These are phyloP conservation scores for Tragulus kanchil DNA, from an alignment of 2,113 vertebrate species.

Conservation along the genomic window DNA sequence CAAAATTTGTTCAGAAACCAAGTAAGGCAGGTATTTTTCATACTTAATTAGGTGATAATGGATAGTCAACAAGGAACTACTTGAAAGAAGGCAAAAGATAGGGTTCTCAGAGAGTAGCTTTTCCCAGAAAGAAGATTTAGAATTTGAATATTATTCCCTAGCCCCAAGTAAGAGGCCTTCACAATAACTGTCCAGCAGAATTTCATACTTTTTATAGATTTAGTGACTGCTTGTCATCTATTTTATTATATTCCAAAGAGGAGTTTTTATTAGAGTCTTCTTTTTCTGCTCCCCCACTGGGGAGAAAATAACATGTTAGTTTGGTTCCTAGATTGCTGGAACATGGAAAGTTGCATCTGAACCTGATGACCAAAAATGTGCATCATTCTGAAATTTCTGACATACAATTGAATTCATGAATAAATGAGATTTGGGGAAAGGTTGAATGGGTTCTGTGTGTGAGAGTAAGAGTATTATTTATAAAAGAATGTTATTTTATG, in stretches of 20 bases:
- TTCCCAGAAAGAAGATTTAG: not conserved
- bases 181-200: not conserved
- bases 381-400: not conserved
- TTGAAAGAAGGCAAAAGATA: not conserved
- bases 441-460: not conserved
- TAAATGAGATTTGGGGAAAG: not conserved
- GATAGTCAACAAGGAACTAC: not conserved
- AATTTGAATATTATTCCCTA: not conserved
- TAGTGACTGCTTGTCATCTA: not conserved
- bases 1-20: not conserved
- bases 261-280: not conserved
- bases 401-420: not conserved
- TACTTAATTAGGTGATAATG: not conserved
- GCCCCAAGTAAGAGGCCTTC: not conserved
- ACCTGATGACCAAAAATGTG: not conserved
- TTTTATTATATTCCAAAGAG: not conserved
- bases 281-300: not conserved
- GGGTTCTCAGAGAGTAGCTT: not conserved
- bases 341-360: not conserved
- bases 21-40: not conserved
- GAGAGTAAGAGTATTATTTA: not conserved
- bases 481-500: not conserved
- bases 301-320: not conserved
- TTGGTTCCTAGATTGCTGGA: not conserved
- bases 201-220: not conserved